A percentile compares a stretch with the other conserved stretches of the same genome.
phyloP scores from a whole-genome alignment of 2,888 invertebrate species.

The Elysia crispata region DNA sequence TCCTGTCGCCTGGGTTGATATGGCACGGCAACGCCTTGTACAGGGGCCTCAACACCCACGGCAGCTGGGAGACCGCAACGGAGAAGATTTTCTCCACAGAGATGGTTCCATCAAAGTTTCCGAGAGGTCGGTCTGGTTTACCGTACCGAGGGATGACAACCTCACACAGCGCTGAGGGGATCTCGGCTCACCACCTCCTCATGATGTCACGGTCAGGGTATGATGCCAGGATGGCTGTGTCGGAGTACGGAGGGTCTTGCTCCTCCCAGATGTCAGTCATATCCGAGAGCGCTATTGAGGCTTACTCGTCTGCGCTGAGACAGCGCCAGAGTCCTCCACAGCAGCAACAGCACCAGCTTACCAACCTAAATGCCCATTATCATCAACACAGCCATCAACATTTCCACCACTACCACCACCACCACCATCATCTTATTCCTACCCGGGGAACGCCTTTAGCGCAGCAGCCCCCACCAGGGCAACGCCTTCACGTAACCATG shows the following conservation, averaged over 20 bases:
- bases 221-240: conserved; percentile 39
- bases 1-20: neutral
- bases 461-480: conserved; percentile 9
- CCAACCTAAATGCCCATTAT: neutral
- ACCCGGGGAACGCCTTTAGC: neutral
- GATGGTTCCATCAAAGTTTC: conserved; percentile 15
- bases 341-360: conserved; percentile 29
- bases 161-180: conserved; percentile 43
- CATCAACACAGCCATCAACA: conserved; percentile 39
- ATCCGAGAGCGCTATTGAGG: conserved; percentile 15
- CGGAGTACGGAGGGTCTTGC: conserved; percentile 25
- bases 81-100: conserved; percentile 9
- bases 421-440: neutral
- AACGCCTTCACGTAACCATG: neutral
- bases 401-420: conserved; percentile 40
- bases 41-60: conserved; percentile 33
- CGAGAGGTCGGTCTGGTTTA: neutral
- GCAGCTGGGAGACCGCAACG: neutral
- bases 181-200: conserved; percentile 28
- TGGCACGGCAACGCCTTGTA: conserved; percentile 36
- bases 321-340: neutral
- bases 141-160: conserved; percentile 36
- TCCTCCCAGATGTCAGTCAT: conserved; percentile 30
- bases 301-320: neutral
- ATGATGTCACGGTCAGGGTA: conserved; percentile 32